Conservation (phyloP, 64 coral and sea anemone genomes). For the Exaiptasia diaphana region DNA sequence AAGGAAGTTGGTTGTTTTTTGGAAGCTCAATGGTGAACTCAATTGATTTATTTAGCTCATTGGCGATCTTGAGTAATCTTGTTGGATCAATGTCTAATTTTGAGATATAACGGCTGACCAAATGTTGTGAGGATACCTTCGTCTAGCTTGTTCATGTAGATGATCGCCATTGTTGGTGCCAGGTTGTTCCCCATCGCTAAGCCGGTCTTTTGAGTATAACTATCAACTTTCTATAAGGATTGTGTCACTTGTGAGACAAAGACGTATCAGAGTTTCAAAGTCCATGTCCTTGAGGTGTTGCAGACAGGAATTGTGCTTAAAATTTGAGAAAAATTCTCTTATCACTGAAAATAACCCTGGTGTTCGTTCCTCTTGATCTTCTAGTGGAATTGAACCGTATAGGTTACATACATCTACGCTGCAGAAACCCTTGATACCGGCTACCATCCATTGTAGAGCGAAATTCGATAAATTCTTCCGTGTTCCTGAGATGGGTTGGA, state of each 20-base stretch:
- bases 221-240: slow-evolving; percentile 9
- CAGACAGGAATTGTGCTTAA: neutral
- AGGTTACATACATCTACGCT: slow-evolving; percentile 44
- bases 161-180: neutral
- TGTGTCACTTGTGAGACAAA: neutral
- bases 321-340: neutral
- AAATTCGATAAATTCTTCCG: slow-evolving; percentile 14
- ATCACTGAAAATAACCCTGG: neutral
- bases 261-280: neutral
- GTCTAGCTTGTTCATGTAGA: neutral
- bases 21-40: neutral
- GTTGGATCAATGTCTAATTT: too few relatives aligned
- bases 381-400: slow-evolving; percentile 1
- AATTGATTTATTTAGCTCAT: neutral
- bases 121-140: neutral
- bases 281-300: neutral
- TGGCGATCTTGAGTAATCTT: neutral
- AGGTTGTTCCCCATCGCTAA: slow-evolving; percentile 10
- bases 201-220: slow-evolving; percentile 6
- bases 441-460: neutral
- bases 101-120: too few relatives aligned
- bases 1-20: neutral
- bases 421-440: slow-evolving; percentile 15
- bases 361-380: slow-evolving; percentile 11
- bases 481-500: slow-evolving; percentile 20